Percentiles rank a stretch among this genome's conserved stretches.
Conservation (phyloP, 2,113 vertebrate species). For the Alethe castanea region DNA sequence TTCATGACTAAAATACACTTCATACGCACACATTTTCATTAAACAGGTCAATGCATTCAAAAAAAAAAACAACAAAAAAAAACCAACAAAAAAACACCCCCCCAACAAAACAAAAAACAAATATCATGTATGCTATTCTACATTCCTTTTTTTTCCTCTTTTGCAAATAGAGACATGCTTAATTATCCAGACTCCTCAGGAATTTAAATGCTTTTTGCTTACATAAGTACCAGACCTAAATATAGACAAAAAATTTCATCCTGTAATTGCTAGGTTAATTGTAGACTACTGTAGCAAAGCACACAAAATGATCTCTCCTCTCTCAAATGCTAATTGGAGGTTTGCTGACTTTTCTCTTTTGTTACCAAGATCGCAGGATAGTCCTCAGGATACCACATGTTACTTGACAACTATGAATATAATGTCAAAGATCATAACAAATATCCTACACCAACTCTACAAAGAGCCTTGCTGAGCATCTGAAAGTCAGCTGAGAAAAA, state of each 20-base stretch:
- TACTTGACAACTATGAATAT: neutral
- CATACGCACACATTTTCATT: neutral
- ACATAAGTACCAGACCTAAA: neutral
- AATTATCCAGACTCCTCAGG: neutral
- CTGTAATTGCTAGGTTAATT: neutral
- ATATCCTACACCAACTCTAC: neutral
- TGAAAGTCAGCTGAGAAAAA: neutral
- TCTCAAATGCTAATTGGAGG: neutral
- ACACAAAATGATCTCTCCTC: neutral
- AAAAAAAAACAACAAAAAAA: neutral
- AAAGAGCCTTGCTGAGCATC: neutral
- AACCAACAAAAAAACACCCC: neutral
- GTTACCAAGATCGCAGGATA: neutral
- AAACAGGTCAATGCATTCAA: neutral
- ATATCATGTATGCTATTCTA: neutral
- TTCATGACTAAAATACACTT: neutral
- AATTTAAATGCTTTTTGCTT: neutral
- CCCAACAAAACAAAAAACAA: fast-evolving
- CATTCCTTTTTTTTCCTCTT: neutral
- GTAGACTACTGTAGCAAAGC: neutral
- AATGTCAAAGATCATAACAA: neutral
- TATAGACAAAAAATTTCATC: neutral
- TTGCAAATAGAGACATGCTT: neutral
- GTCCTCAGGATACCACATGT: neutral
- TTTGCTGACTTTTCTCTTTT: neutral